Conservation (phyloP, 1,140 invertebrate genomes). For the Rhynchophorus ferrugineus region DNA sequence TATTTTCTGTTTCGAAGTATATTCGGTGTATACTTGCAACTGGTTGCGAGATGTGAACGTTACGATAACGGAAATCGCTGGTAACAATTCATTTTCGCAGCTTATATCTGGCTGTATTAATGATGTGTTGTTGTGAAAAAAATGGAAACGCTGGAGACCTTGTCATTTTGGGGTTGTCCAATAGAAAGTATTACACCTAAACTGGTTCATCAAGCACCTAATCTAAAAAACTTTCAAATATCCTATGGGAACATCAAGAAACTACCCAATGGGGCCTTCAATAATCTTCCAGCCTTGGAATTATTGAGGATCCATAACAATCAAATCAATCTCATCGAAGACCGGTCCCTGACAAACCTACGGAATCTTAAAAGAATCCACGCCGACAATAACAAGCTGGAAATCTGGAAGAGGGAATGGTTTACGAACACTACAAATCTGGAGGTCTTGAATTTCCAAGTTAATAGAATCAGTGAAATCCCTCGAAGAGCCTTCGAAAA, state of each 20-base stretch:
- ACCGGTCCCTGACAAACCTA: conserved; percentile 19
- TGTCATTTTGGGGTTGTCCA: conserved; percentile 16
- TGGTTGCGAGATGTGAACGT: no score
- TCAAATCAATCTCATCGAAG: conserved; percentile 16
- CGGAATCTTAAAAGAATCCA: conserved; percentile 11
- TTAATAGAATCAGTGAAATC: conserved; percentile 20
- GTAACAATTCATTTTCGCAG: not conserved
- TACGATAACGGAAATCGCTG: not conserved
- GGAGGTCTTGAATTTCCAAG: conserved; percentile 20
- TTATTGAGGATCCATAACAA: conserved; percentile 18
- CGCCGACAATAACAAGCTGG: conserved; percentile 14
- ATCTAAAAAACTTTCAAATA: conserved; percentile 12
- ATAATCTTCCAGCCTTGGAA: conserved; percentile 4
- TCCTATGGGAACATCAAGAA: conserved; percentile 17
- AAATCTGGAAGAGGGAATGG: conserved; percentile 24
- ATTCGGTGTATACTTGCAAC: not conserved
- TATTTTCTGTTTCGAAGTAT: not conserved
- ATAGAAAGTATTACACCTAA: conserved; percentile 9
- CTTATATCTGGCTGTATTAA: conserved; percentile 18
- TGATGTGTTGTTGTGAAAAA: conserved; percentile 15
- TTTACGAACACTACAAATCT: conserved; percentile 17
- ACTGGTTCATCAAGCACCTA: conserved; percentile 15
- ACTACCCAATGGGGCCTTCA: conserved; percentile 15
- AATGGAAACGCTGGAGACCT: conserved; percentile 3
- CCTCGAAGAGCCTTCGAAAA: conserved; percentile 17